Evolutionary conservation across 2,797 vertebrate genomes (phyloP).

Genomic region (Moxostoma hubbsi): DNA sequence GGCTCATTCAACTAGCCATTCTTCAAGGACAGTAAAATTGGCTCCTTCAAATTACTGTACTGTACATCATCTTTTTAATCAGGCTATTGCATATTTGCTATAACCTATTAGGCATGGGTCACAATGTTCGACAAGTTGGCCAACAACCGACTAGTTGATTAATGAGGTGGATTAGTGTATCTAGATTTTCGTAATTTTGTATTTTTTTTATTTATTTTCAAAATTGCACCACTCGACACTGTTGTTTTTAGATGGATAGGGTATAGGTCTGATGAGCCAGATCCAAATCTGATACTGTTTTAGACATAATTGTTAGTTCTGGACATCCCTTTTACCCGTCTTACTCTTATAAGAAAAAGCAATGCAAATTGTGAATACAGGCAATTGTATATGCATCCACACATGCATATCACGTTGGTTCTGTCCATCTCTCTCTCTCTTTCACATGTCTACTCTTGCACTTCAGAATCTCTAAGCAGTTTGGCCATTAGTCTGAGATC

Average conservation of each 20-base stretch:
- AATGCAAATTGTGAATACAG: neutral
- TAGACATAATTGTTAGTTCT: no score
- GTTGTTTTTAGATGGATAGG: no score
- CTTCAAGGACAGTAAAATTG: constrained; percentile 3
- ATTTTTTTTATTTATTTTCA: no score
- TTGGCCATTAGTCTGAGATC: constrained; percentile 3
- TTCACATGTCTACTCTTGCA: neutral
- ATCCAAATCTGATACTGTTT: no score
- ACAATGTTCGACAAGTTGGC: no score
- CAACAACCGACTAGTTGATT: no score
- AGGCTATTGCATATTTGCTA: constrained; percentile 22
- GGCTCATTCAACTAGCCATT: constrained; percentile 39
- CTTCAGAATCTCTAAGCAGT: constrained; percentile 4
- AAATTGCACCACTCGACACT: no score
- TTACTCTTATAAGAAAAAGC: neutral
- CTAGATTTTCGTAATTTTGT: no score
- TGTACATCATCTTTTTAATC: constrained; percentile 41
- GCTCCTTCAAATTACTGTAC: constrained; percentile 41
- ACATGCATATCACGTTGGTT: neutral
- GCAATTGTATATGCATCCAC: neutral
- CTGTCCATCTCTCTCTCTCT: neutral
- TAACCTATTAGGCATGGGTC: neutral
- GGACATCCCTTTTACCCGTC: no score
- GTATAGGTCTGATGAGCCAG: no score
- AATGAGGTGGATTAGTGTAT: no score